Percentiles rank a stretch among this genome's conserved stretches.
Conservation (phyloP, 2,888 invertebrate species). For the Odontothrips loti region DNA sequence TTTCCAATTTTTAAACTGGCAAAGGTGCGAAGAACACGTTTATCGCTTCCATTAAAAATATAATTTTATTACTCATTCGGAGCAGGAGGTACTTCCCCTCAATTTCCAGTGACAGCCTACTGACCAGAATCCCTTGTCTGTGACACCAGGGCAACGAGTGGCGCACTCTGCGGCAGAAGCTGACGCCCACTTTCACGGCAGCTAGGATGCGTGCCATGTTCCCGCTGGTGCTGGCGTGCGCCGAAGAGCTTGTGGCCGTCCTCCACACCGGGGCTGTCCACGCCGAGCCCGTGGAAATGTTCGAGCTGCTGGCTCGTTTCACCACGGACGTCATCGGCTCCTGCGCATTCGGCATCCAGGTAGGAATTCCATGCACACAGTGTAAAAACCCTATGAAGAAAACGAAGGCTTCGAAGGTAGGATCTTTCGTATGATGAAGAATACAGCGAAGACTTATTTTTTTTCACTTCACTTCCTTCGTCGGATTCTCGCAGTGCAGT, state of each 20-base stretch:
- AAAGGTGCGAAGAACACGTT: no score
- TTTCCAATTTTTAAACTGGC: no score
- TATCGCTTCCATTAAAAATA: no score
- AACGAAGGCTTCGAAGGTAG: background rate
- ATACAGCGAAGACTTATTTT: slow-evolving; percentile 19
- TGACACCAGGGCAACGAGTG: slow-evolving; percentile 43
- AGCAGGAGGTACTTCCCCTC: no score
- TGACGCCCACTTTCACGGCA: slow-evolving; percentile 48
- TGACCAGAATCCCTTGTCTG: no score
- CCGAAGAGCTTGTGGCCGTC: slow-evolving; percentile 38
- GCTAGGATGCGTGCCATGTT: slow-evolving; percentile 47
- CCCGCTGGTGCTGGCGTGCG: slow-evolving; percentile 41
- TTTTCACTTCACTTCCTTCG: no score
- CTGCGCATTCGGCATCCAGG: slow-evolving; percentile 53
- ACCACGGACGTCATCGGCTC: slow-evolving; percentile 60
- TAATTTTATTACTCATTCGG: no score
- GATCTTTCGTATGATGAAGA: slow-evolving; percentile 32
- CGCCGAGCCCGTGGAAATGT: slow-evolving; percentile 33
- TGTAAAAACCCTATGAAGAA: background rate
- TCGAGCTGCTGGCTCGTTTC: slow-evolving; percentile 48
- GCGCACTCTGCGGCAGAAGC: slow-evolving; percentile 45
- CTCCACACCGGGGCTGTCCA: slow-evolving; percentile 33
- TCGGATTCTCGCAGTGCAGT: no score
- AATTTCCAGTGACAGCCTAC: no score
- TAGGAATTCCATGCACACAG: background rate